Base-by-base conservation (phyloP, 2,888 invertebrate species). In the Himalopsyche japonica region DNA sequence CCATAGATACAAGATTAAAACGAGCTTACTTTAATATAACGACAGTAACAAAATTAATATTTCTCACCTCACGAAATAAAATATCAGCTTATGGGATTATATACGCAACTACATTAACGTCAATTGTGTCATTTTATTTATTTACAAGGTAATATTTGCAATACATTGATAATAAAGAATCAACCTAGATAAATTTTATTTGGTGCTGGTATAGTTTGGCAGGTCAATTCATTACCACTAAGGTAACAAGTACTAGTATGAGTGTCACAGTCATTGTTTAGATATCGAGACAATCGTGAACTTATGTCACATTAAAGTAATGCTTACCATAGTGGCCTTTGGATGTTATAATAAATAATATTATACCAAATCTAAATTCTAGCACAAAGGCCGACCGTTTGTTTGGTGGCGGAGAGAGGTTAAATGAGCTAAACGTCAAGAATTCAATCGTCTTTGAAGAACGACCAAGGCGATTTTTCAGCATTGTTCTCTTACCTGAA, bases 231-330 rank as follows among this genome's bases (percentile, higher is more conserved):
- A 77, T n/a, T 20, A 24, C 10, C 6, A 18, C 77, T 77, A 43
- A 37, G 64, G 37, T 49, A 34, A 24, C 37, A 64, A 15, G 64
- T 57, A 32, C 34, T 30, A 34, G 43, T 24, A 83, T 81, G 82
- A 85, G 85, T 85, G 85, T 85, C 85, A 85, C 34, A 27, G 27
- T 47, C 83, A 82, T 85, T 85, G 83, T 83, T 85, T 76, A 24
- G 76, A 78, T 79, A 76, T 27, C 43, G 79, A 79, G 76, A 85
- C 85, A 85, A 85, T 82, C 57, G 82, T 80, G 57, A 78, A 80
- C 82, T 80, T 78, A 82, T 83, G 78, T 80, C 83, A 76, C 76
- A 76, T 83, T 80, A 83, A 80, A 70, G 76, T 80, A 82, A 82
- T 78, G 47, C 78, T 48, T 20, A 20, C 57, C 37, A 47, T 34